Base-by-base conservation (phyloP, 2,797 vertebrate genomes). In the Masticophis lateralis region DNA sequence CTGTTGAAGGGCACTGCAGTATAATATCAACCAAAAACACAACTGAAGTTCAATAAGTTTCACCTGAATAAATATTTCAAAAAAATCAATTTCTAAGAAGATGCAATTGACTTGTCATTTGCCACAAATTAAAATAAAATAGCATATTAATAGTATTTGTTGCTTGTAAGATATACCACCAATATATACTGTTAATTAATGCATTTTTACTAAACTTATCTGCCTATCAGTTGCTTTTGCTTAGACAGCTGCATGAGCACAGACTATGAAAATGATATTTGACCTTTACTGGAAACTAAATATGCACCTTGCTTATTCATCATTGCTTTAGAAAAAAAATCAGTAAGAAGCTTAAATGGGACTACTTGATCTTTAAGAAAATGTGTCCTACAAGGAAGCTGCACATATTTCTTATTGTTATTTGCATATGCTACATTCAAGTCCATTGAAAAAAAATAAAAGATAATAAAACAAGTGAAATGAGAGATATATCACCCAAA, bases 401-500 rank as follows among this genome's bases (percentile, higher is more conserved):
- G 60, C 92, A 90, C 74, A 0, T 95, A 88, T 96, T 97, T 95
- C 95, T 96, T 94, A 0, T 95, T 96, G 95, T 97, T 97, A 97
- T 97, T 97, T 98, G 95, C 94, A 94, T 97, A 97, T 96, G 96
- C 96, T 96, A 91, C 96, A 95, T 95, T 93, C 96, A 96, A 93
- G 93, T 95, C 94, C 95, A 95, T 97, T 89, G 95, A 97, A 95
- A 96, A 37, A 97, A 97, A 97, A 96, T 93, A 95, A 97, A 97
- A 97, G 96, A 96, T 96, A 97, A 97, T 96, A 97, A 97, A 97
- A 96, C 95, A 97, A 97, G 95, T 97, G 95, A 97, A 97, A 97
- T 97, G 96, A 97, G 96, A 97, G 96, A 95, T 96, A 94, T 94
- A 97, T 97, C 96, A 97, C 96, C 95, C 96, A 96, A 97, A 97